A percentile compares a stretch with the other conserved stretches of the same genome.
Conservation (phyloP, 2,888 invertebrate genomes). For the Cynaeus angustus region DNA sequence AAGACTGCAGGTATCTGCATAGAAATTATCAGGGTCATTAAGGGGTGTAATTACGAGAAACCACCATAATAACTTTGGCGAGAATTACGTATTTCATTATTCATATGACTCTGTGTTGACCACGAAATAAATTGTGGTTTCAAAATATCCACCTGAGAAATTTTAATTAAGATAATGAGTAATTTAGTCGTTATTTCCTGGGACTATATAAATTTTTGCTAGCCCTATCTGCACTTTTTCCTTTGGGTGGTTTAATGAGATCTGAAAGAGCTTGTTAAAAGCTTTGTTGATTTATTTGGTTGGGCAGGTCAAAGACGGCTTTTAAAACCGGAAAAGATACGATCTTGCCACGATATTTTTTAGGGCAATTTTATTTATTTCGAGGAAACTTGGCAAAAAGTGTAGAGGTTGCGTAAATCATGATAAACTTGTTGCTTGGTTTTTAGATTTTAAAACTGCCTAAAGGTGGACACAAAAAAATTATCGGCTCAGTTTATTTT, state of each 20-base stretch:
- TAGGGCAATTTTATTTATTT: constrained; percentile 15
- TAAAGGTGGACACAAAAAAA: neutral
- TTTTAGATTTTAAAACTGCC: too few relatives aligned
- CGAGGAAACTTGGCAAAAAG: constrained; percentile 6
- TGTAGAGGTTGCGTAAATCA: neutral
- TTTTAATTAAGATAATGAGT: constrained; percentile 45
- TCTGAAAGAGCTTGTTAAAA: constrained; percentile 44
- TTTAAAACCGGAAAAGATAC: constrained; percentile 37
- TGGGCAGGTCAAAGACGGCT: constrained; percentile 35
- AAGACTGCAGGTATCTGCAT: constrained; percentile 41
- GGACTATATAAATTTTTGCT: constrained; percentile 35
- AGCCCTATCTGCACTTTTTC: constrained; percentile 39
- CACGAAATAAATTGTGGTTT: constrained; percentile 49
- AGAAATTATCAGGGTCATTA: constrained; percentile 43
- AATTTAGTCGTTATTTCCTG: constrained; percentile 27
- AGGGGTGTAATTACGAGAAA: constrained; percentile 53
- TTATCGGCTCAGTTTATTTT: neutral
- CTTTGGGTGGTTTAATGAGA: constrained; percentile 40
- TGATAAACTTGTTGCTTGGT: neutral
- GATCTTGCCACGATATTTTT: constrained; percentile 15
- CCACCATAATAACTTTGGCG: constrained; percentile 55
- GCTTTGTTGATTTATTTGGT: constrained; percentile 41
- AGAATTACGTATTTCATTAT: constrained; percentile 52
- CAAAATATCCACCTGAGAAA: constrained; percentile 49
- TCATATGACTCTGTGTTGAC: constrained; percentile 50